Evolutionary conservation across 1,140 invertebrate genomes (phyloP), one percentile per base, ranked within the genome.

Genomic region (Melanaphis sacchari): DNA sequence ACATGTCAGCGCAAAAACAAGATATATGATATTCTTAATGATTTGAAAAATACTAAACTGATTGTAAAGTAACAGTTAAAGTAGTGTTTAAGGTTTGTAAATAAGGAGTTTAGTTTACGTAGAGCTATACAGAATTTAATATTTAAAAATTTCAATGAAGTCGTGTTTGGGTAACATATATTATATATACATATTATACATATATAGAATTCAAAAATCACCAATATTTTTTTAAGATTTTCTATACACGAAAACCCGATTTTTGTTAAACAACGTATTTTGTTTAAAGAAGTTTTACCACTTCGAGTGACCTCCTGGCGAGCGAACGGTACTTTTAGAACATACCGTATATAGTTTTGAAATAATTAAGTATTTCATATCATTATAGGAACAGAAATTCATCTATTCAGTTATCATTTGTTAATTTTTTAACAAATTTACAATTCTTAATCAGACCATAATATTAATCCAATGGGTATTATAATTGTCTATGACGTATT

Each of bases 251-350:
- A 85, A 81, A 92, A 92, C 91, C 43, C 81, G 91, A 93, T 93
- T 93, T 85, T 85, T 84, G 41, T 84, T 7, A 38, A n/a, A 66
- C 89, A n/a, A 41, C 89, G 38, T 41, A 59, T 90, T 81, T 43
- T 59, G n/a, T 90, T 43, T 26, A 76, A 76, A 85, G 91, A 84
- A 36, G 81, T 93, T 84, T 93, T 84, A 93, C 91, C 91, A 52
- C 91, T 93, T n/a, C 81, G 81, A 85, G 81, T 93, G 91, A 93
- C 91, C 91, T 93, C 66, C 91, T 49, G 91, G 24, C 81, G 66
- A 84, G 81, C 31, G 81, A 85, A 93, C 91, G 91, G 91, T 93
- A 93, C 91, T 38, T 93, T 93, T 52, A 41, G 76, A 49, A 93
- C 91, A 93, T 52, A 85, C 91, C 36, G 76, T 54, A 93, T 22